Percentiles rank a stretch among this genome's conserved stretches.
phyloP scores from a whole-genome alignment of 2,113 vertebrate species.

The Neopipo cinnamomea region DNA sequence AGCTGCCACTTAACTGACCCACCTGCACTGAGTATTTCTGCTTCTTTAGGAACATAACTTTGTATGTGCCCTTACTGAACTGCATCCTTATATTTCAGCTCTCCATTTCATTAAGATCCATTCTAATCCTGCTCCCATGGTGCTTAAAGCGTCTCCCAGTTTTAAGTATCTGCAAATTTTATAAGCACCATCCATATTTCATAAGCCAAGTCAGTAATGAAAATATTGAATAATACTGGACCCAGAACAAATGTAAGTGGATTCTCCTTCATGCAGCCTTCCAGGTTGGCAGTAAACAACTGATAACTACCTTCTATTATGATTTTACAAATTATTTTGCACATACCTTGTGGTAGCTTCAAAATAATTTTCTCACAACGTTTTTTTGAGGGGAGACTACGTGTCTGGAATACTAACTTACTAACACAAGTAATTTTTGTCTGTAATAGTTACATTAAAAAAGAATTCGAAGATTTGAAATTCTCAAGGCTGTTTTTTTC shows the following conservation, averaged over 20 bases:
- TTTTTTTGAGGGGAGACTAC: neutral
- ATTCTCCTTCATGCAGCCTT: neutral
- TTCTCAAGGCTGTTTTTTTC: neutral
- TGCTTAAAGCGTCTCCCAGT: neutral
- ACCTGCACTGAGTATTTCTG: neutral
- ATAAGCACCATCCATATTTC: constrained; percentile 51
- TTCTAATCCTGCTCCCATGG: neutral
- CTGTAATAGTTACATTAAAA: neutral
- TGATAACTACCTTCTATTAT: neutral
- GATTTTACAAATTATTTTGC: neutral
- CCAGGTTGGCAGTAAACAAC: neutral
- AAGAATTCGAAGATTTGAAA: neutral
- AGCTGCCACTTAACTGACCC: neutral
- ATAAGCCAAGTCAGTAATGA: constrained; percentile 38
- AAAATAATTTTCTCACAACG: neutral
- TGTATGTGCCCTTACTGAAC: neutral
- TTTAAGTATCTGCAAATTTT: constrained; percentile 34
- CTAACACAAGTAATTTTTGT: neutral
- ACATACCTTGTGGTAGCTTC: neutral
- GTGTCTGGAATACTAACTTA: neutral
- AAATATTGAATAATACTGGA: neutral
- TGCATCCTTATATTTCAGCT: neutral
- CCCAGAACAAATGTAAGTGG: neutral
- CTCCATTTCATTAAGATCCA: neutral
- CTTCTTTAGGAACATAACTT: neutral